Evolutionary conservation across 2,113 vertebrate species (phyloP).

Genomic region (Sus scrofa): DNA sequence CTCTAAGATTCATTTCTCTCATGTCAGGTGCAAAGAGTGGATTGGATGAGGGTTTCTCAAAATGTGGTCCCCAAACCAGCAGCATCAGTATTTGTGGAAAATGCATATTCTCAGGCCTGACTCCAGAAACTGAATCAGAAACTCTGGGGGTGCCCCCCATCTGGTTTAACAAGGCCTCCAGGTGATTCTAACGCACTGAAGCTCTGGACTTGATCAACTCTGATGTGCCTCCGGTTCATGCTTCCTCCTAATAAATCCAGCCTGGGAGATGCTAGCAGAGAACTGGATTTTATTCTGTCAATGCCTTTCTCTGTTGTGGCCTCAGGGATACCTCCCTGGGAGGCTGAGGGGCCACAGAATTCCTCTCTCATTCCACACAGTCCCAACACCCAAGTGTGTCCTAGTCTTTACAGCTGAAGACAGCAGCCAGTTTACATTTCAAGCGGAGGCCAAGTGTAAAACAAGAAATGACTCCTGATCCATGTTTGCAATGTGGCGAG

Average conservation of each 20-base stretch:
- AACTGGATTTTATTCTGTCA: neutral
- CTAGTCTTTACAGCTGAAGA: neutral
- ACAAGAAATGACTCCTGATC: neutral
- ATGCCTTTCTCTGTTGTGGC: neutral
- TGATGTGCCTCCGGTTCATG: neutral
- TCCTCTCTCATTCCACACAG: neutral
- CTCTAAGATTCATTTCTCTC: neutral
- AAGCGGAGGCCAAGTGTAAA: neutral
- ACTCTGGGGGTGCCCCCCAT: too few relatives aligned
- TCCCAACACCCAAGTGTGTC: neutral
- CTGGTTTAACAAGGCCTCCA: neutral
- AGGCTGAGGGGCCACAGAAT: neutral
- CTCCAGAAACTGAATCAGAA: neutral
- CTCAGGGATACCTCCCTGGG: neutral
- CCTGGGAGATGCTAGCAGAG: neutral
- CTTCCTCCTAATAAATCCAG: neutral
- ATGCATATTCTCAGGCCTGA: neutral
- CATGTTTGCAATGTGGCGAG: neutral
- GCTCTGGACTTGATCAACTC: neutral
- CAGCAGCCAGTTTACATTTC: constrained; percentile 6
- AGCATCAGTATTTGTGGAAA: neutral
- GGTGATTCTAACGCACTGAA: neutral
- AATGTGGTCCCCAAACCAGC: neutral
- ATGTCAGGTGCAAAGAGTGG: neutral
- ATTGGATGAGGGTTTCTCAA: neutral